These are phyloP conservation scores for Phrynocephalus guinanensis DNA, from an alignment of 2,797 vertebrate species.

Conservation along the genomic window DNA sequence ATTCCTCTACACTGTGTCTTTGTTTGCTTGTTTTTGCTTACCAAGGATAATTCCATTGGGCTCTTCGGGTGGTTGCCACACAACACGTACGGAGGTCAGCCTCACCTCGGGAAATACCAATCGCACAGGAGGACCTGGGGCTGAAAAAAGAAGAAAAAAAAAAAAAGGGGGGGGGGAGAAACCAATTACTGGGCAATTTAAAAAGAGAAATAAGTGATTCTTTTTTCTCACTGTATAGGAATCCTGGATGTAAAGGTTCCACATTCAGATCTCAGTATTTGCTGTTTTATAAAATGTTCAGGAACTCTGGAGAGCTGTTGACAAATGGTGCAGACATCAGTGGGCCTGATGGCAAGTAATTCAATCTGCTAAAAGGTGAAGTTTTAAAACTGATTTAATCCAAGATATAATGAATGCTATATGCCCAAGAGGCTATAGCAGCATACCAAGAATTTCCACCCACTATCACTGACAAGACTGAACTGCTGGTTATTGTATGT, in stretches of 20 bases:
- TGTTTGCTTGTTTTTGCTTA: conserved; percentile 69
- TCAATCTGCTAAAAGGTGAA: neutral
- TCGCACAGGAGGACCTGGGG: conserved; percentile 89
- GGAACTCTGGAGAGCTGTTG: too few species aligned
- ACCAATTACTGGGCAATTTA: too few species aligned
- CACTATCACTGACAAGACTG: neutral
- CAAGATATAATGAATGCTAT: neutral
- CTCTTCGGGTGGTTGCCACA: conserved; percentile 92
- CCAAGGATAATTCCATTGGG: conserved; percentile 94
- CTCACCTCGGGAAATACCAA: conserved; percentile 95
- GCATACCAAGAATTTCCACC: rapidly evolving
- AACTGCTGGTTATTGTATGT: neutral
- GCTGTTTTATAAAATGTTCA: neutral
- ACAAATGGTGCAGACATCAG: neutral
- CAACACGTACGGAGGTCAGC: conserved; percentile 87
- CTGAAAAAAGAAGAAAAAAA: conserved; percentile 69
- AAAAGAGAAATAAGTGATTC: too few species aligned
- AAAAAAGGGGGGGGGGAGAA: too few species aligned
- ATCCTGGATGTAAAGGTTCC: too few species aligned
- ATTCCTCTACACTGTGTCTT: too few species aligned
- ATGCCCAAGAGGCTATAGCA: rapidly evolving
- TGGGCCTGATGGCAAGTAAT: neutral
- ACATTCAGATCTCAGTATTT: neutral
- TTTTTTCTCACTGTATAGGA: too few species aligned
- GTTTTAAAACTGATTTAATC: too few species aligned